Conservation (phyloP, 2,113 vertebrate species). For the Ivindomyrus marchei region DNA sequence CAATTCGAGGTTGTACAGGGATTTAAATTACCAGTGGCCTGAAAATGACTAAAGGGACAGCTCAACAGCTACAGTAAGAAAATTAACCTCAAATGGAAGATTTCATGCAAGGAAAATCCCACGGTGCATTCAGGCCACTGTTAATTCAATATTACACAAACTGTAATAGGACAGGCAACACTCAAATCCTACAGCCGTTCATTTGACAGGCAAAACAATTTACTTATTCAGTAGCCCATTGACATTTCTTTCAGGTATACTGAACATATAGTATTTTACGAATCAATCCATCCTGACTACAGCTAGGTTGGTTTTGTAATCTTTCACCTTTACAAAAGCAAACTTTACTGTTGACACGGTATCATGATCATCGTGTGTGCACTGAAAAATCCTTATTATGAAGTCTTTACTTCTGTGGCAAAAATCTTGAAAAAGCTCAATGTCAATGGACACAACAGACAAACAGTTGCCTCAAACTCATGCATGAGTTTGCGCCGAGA, state of each 20-base stretch:
- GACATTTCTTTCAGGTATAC: neutral
- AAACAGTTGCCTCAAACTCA: neutral
- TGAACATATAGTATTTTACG: neutral
- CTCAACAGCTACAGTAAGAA: neutral
- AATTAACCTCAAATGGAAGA: conserved; percentile 15
- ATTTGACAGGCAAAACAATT: neutral
- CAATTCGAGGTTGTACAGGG: conserved; percentile 41
- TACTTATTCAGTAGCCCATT: neutral
- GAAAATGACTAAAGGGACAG: conserved; percentile 29
- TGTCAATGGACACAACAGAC: conserved; percentile 13
- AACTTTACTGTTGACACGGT: neutral
- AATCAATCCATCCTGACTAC: neutral
- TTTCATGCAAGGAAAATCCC: conserved; percentile 20
- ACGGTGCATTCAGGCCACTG: conserved; percentile 43
- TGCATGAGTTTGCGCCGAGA: neutral
- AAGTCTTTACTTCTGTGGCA: neutral
- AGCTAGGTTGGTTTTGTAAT: neutral
- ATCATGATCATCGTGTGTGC: neutral
- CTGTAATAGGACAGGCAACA: neutral
- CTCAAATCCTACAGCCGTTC: neutral
- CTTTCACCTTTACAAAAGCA: neutral
- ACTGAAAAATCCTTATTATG: neutral
- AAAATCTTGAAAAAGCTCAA: neutral
- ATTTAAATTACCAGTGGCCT: conserved; percentile 43
- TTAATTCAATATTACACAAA: conserved; percentile 35